A percentile compares a stretch with the other conserved stretches of the same genome.
These are phyloP conservation scores for honey bee (Apis mellifera) DNA, from an alignment of 1,140 invertebrate species.

Conservation along the genomic window Amel_HAv3.1 CM009946.2:2014001-2014500, in stretches of 20 bases:
- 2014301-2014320: constrained; percentile 25
- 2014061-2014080: too few relatives aligned
- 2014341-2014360: constrained; percentile 20
- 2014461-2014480: neutral
- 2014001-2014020: too few relatives aligned
- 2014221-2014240: constrained; percentile 23
- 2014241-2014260: constrained; percentile 30
- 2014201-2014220: constrained; percentile 2
- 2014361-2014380: constrained; percentile 12
- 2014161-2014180: constrained; percentile 2
- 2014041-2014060: too few relatives aligned
- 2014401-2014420: neutral
- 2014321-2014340: constrained; percentile 36
- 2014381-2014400: constrained; percentile 3
- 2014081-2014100: too few relatives aligned
- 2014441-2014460: too few relatives aligned
- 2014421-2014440: too few relatives aligned
- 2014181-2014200: neutral
- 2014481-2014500: neutral
- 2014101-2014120: too few relatives aligned
- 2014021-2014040: too few relatives aligned
- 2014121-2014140: too few relatives aligned
- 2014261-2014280: constrained; percentile 22
- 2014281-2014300: constrained; percentile 27
- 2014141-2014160: neutral